phyloP scores from a whole-genome alignment of 2,113 vertebrate species.

The Nettapus auritus region DNA sequence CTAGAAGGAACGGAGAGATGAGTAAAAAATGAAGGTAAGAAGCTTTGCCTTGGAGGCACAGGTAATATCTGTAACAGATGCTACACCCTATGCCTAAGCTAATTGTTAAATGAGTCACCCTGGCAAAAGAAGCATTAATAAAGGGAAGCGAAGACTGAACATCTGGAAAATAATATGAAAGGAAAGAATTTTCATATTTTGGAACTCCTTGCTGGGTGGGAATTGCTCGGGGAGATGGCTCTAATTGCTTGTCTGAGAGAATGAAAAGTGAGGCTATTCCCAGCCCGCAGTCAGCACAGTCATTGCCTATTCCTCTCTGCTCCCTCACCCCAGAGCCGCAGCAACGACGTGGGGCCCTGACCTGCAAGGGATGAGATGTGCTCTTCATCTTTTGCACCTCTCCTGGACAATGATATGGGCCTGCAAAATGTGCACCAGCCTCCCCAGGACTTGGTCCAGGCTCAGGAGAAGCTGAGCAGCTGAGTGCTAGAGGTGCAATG shows the following conservation, averaged over 20 bases:
- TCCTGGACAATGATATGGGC: accelerated
- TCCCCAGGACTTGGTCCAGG: not conserved
- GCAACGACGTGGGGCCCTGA: not conserved
- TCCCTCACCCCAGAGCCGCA: not conserved
- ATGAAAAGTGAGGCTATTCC: not conserved
- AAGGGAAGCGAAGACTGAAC: constrained; percentile 49
- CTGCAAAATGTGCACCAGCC: not conserved
- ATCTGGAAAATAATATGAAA: constrained; percentile 61
- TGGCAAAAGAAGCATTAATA: constrained; percentile 50
- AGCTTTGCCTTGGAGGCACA: constrained; percentile 63
- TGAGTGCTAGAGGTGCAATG: not conserved
- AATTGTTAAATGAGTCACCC: constrained; percentile 66
- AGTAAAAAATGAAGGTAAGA: constrained; percentile 18
- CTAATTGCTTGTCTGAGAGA: constrained; percentile 42
- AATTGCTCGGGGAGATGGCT: not conserved
- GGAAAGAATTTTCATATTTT: constrained; percentile 28
- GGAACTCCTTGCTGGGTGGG: constrained; percentile 30
- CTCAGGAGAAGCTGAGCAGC: not conserved
- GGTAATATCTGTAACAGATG: constrained; percentile 70
- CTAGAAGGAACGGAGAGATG: not conserved
- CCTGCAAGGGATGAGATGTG: not conserved
- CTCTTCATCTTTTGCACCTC: not conserved
- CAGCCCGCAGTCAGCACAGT: not conserved
- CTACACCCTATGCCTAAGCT: constrained; percentile 39
- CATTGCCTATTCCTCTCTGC: not conserved